Base-by-base conservation (phyloP, 2,113 vertebrate genomes). In the Lepus americanus region DNA sequence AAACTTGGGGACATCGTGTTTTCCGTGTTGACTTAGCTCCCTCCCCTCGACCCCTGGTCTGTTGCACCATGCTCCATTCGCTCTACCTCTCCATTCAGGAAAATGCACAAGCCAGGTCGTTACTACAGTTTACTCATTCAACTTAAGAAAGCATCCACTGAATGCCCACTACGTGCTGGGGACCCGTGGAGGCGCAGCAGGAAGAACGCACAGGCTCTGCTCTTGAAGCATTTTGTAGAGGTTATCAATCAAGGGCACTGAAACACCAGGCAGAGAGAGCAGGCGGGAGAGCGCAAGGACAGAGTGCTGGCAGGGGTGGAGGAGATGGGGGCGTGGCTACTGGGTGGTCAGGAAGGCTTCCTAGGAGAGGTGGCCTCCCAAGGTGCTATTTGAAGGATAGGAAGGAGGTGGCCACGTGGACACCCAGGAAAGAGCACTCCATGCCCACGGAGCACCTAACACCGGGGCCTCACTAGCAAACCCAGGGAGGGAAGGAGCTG, bases 231-330 rank as follows among this genome's bases (percentile, higher is more conserved):
- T 5, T 64, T 64, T 44, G 74, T 14, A 55, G 66, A 95, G 73
- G 66, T 1, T 1, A 12, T 1, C 36, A 39, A 3, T 59, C 16
- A 33, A 13, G 9, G 1, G 20, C 25, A 23, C 13, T 5, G 19
- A 64, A 27, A 23, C 9, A 74, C 0, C 7, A 51, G 36, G 36
- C 5, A 0, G 44, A 44, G 77, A 39, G 27, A 22, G 12, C 6
- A 8, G 61, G 10, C 76, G 3, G 73, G 44, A 49, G 9, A 12
- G 2, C 17, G 10, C 6, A 76, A 3, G 0, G 3, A 1, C 0
- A 0, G 55, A 33, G 33, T 5, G 9, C 55, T 33, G 33, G 39
- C 27, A 27, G 14, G 5, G 33, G 61, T 3, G 3, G 27, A 63
- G 22, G 1, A 11, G 19, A 59, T 4, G 55, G 55, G 55, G 73